phyloP scores from a whole-genome alignment of 2,797 vertebrate species.

The Periparus ater region DNA sequence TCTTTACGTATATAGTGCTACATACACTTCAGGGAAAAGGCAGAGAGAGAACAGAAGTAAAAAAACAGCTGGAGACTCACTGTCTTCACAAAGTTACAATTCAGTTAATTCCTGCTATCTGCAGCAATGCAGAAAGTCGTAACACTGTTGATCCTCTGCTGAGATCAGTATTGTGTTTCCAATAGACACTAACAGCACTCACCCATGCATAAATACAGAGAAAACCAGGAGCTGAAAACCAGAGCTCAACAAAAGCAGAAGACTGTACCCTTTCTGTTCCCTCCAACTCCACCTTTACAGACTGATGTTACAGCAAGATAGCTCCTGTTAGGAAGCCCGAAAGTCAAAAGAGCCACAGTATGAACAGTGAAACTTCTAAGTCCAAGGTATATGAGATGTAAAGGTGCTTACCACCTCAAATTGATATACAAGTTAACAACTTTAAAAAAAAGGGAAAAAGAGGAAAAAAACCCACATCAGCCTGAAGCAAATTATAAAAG shows the following conservation, averaged over 20 bases:
- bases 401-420: background rate
- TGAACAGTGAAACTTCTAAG: background rate
- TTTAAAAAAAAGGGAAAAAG: background rate
- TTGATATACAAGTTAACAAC: background rate
- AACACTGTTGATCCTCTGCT: background rate
- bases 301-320: background rate
- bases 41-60: background rate
- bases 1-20: background rate
- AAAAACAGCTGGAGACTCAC: background rate
- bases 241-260: background rate
- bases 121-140: background rate
- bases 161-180: background rate
- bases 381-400: background rate
- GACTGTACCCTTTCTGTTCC: background rate
- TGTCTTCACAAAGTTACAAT: background rate
- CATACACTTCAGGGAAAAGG: background rate
- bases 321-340: background rate
- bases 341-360: background rate
- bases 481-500: background rate
- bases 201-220: background rate
- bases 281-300: background rate
- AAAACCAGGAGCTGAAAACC: background rate
- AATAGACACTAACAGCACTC: background rate
- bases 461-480: accelerated
- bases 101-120: background rate